Percentiles rank a stretch among this genome's conserved stretches.
Evolutionary conservation across 2,888 invertebrate genomes (phyloP).

Genomic region (Amphipoea oculea): DNA sequence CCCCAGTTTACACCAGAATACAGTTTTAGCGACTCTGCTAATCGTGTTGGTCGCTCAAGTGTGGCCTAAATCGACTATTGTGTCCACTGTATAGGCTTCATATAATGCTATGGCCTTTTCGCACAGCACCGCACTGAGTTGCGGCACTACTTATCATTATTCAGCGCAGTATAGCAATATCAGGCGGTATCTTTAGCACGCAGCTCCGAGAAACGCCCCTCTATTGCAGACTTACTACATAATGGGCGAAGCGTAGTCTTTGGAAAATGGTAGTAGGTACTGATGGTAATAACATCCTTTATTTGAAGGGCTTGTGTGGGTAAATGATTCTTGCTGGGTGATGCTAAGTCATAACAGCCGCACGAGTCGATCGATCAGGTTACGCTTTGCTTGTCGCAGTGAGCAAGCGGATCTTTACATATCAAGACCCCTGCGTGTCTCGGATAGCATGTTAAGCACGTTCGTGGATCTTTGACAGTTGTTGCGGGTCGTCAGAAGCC

Average conservation of each 20-base stretch:
- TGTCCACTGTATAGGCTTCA: conserved; percentile 21
- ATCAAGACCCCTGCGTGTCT: neutral
- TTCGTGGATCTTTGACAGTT: neutral
- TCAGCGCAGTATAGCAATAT: conserved; percentile 30
- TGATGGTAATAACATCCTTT: neutral
- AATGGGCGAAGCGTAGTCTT: conserved; percentile 12
- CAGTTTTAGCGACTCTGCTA: conserved; percentile 21
- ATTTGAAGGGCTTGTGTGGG: neutral
- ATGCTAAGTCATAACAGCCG: neutral
- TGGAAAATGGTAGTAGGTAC: conserved; percentile 12
- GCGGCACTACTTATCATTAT: conserved; percentile 39
- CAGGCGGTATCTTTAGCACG: conserved; percentile 37
- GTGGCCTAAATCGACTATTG: conserved; percentile 26
- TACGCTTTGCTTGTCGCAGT: neutral
- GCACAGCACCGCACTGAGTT: conserved; percentile 20
- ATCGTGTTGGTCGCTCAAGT: conserved; percentile 20
- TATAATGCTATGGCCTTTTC: conserved; percentile 44
- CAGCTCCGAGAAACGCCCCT: conserved; percentile 20
- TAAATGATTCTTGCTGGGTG: neutral
- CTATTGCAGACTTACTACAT: conserved; percentile 11
- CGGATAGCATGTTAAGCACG: no score
- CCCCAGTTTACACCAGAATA: neutral
- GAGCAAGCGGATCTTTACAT: neutral
- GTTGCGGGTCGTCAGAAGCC: neutral
- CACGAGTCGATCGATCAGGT: neutral